phyloP scores from a whole-genome alignment of 2,888 invertebrate genomes.

The Conchocele bisecta region DNA sequence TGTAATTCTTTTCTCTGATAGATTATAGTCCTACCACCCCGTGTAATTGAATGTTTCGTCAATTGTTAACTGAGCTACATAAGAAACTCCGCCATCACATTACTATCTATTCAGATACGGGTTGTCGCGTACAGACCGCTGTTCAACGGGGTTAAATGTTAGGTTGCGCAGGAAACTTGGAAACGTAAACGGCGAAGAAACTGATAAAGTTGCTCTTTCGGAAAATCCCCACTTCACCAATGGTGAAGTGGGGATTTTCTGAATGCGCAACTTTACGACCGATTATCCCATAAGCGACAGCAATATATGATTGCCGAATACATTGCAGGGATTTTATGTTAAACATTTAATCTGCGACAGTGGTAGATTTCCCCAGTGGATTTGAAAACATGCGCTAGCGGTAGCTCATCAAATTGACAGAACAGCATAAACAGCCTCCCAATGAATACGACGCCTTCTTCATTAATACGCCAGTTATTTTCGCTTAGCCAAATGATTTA shows the following conservation, averaged over 20 bases:
- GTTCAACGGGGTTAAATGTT: too few relatives aligned
- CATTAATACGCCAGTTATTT: constrained; percentile 59
- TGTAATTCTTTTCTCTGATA: constrained; percentile 5
- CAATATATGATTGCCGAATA: constrained; percentile 44
- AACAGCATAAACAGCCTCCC: constrained; percentile 13
- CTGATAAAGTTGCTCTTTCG: too few relatives aligned
- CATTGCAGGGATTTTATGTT: constrained; percentile 45
- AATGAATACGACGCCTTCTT: constrained; percentile 32
- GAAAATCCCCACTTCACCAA: too few relatives aligned
- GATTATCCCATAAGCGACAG: constrained; percentile 11
- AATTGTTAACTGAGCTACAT: too few relatives aligned
- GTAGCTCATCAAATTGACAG: constrained; percentile 35
- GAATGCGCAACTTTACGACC: too few relatives aligned
- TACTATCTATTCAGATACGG: too few relatives aligned
- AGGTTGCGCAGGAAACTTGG: too few relatives aligned
- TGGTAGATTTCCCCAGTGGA: constrained; percentile 57
- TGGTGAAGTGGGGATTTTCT: too few relatives aligned
- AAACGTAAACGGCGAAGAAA: too few relatives aligned
- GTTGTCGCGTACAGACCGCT: too few relatives aligned
- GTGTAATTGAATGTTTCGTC: constrained; percentile 48
- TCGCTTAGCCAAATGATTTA: constrained; percentile 62
- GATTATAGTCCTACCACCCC: constrained; percentile 21
- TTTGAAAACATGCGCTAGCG: constrained; percentile 30
- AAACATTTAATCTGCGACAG: constrained; percentile 52
- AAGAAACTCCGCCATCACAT: too few relatives aligned